Percentiles rank a stretch among this genome's conserved stretches.
phyloP scores from a whole-genome alignment of 2,113 vertebrate genomes.

The Rhinolophus ferrumequinum region DNA sequence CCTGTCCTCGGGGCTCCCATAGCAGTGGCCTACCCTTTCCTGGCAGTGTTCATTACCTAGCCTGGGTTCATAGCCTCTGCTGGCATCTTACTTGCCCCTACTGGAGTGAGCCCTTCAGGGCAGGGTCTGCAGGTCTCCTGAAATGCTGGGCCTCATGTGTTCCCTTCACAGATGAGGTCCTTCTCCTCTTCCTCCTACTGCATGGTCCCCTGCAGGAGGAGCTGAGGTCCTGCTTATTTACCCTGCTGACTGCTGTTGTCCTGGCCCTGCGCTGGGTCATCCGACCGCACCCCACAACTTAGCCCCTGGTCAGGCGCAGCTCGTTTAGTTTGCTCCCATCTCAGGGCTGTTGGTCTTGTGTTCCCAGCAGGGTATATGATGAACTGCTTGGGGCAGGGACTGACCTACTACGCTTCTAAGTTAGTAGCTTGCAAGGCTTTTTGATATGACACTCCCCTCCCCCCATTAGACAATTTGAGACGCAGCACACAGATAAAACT shows the following conservation, averaged over 20 bases:
- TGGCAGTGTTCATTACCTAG: fast-evolving
- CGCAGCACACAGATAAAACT: neutral
- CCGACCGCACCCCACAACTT: neutral
- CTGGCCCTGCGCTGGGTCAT: neutral
- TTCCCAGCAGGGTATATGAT: neutral
- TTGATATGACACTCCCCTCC: fast-evolving
- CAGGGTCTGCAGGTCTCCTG: neutral
- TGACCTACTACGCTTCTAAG: neutral
- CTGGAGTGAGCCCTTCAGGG: neutral
- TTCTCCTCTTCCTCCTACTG: neutral
- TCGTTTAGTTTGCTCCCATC: neutral
- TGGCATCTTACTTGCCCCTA: neutral
- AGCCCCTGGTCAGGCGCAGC: neutral
- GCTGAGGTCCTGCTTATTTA: neutral
- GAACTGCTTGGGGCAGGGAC: neutral
- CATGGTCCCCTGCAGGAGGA: neutral
- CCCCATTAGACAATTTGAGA: neutral
- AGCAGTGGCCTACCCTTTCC: neutral
- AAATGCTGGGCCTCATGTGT: neutral
- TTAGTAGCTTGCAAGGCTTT: neutral
- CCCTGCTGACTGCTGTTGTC: too few relatives aligned
- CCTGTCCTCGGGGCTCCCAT: neutral
- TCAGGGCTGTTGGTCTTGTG: neutral
- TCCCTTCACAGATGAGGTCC: neutral
- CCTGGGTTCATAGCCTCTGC: neutral